Evolutionary conservation across 2,888 invertebrate species (phyloP), one percentile per base, ranked within the genome.

Genomic region (Mythimna albipuncta): DNA sequence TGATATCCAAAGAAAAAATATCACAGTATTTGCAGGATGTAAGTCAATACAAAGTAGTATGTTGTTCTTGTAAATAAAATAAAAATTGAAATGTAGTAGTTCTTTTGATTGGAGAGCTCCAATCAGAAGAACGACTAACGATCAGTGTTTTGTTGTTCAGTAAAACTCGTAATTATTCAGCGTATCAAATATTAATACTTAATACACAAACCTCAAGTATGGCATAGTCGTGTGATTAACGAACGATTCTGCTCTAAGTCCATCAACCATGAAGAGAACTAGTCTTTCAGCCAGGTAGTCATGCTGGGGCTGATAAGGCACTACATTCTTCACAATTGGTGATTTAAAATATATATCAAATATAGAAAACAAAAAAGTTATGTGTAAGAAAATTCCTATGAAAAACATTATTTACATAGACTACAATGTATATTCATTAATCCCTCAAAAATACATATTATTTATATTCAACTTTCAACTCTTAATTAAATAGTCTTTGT

Each of bases 291-390:
- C 98, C 9, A 97, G 94, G 4, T 97, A 93, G 64, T 93, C 91
- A 65, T 95, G 93, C 6, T 94, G 91, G 41, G 97, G 96, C 80
- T 93, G 89, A 88, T 97, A 96, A 5, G 96, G 94, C 11, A 91
- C 89, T 89, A 98, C 97, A 81, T 97, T 97, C 89, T 97, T 97
- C 26, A 99, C 97, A 44, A 99, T 97, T 0, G 99, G 99, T 0
- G 99, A 99, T 82, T 98, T 98, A 93, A 99, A 99, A 93, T 99
- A 99, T 75, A 99, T 98, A 89, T 99, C 99, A 94, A 99, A 99
- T 79, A 98, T 98, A 1, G 99, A 98, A 86, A 97, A 97, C 69
- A 99, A 97, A 86, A 99, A 97, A 38, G 98, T 94, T 1, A 98
- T 47, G 90, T 99, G 99, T 74, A 98, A 96, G 13, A 97, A 80